phyloP scores from a whole-genome alignment of 2,888 invertebrate species.

The Holacanthella duospinosa region DNA sequence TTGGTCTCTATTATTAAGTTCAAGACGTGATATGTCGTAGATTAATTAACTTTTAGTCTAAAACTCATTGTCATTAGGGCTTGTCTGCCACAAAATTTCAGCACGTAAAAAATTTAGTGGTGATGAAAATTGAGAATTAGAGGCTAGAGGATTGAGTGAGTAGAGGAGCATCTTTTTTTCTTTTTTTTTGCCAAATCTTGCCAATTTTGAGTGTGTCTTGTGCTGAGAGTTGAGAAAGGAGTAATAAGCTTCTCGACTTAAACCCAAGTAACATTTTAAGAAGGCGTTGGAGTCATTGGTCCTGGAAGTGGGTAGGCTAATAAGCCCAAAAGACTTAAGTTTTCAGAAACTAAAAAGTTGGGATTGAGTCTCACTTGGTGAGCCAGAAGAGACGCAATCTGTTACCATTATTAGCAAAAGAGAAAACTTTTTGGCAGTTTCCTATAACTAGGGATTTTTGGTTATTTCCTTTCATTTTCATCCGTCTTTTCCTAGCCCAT shows the following conservation, averaged over 20 bases:
- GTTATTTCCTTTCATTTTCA: neutral
- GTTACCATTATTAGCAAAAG: neutral
- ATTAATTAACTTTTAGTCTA: constrained; percentile 1
- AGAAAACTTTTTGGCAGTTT: neutral
- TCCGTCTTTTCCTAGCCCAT: neutral
- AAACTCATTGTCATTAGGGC: neutral
- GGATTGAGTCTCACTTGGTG: neutral
- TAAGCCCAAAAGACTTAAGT: constrained; percentile 2
- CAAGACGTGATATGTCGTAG: neutral
- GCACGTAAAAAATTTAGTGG: constrained; percentile 3
- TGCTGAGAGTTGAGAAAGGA: neutral
- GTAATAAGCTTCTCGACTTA: constrained; percentile 1
- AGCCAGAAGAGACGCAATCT: neutral
- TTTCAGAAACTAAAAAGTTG: neutral
- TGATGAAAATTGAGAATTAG: neutral
- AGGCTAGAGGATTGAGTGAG: neutral
- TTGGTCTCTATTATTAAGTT: neutral
- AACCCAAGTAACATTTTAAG: constrained; percentile 3
- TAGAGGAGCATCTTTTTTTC: neutral
- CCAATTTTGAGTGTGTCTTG: neutral
- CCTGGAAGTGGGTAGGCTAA: neutral
- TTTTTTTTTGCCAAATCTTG: neutral
- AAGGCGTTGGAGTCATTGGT: too few species aligned
- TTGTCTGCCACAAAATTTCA: neutral
- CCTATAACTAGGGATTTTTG: neutral